Base-by-base conservation (phyloP, 2,797 vertebrate species). In the Ptychadena robeensis region DNA sequence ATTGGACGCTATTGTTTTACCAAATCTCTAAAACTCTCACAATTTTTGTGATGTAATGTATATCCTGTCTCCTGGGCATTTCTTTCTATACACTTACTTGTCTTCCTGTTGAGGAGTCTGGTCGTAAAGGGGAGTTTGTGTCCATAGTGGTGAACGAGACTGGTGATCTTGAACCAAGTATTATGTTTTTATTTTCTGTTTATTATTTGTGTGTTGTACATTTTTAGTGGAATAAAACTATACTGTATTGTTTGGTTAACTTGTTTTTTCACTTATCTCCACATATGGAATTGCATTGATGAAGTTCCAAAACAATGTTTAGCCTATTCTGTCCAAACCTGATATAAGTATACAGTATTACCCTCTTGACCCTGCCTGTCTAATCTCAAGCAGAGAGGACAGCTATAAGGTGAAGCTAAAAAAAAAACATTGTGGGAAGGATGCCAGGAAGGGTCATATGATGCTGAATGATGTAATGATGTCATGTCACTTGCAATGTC, bases 401-500 rank as follows among this genome's bases (percentile, higher is more conserved):
- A 22, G 44, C 15, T 7, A n/a, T 53, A 15, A 53, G 22, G 44
- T 53, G 44, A 53, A 18, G 44, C 44, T 53, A 53, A 53, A 53
- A 53, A 22, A n/a, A 53, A 53, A 6, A 1, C 15, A 5, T 22
- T n/a, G 15, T 22, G 18, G 44, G 18, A 53, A 2, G 18, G 18
- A 53, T 53, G 44, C 18, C 44, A 53, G 44, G 15, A 53, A 53
- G 44, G 44, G 44, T 53, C 44, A 53, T 53, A 53, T 53, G 22
- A 53, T 53, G 44, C 44, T 53, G 44, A 53, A 53, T 53, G 44
- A 53, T 64, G 61, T 64, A 64, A 64, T 64, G 61, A 53, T 53
- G 44, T 53, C 44, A 48, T 15, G 4, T 14, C 40, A 53, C 22
- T 53, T 53, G 44, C 18, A 53, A 7, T 53, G 15, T 53, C 44